These are phyloP conservation scores for Anagrus nilaparvatae DNA, from an alignment of 1,140 invertebrate species.

Conservation along the genomic window DNA sequence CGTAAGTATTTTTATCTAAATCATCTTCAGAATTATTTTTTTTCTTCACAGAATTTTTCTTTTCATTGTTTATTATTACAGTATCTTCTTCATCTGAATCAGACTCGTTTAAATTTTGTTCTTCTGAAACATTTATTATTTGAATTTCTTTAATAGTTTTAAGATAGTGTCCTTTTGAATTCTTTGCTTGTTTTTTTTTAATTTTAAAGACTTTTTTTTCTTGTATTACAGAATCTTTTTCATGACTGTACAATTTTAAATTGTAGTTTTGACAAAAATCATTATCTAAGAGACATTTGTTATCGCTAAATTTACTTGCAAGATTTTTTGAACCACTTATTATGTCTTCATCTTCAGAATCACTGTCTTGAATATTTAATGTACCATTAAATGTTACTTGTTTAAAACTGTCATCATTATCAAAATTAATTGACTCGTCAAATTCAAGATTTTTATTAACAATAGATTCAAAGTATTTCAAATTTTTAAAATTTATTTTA, in stretches of 20 bases:
- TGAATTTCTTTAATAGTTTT: neutral
- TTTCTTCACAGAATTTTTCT: constrained; percentile 7
- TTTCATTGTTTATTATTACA: neutral
- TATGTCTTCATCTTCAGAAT: constrained; percentile 7
- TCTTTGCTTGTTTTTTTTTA: constrained; percentile 2
- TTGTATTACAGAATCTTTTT: constrained; percentile 14
- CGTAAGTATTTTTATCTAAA: neutral
- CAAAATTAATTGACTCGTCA: neutral
- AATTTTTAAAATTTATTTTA: constrained; percentile 22
- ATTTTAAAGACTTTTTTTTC: neutral
- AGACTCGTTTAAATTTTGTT: neutral
- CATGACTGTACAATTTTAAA: constrained; percentile 16
- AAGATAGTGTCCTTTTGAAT: constrained; percentile 11
- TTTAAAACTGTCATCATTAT: constrained; percentile 26
- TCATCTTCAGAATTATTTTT: neutral
- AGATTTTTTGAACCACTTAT: neutral
- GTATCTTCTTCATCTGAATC: constrained; percentile 1
- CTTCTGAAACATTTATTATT: neutral
- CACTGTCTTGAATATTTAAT: constrained; percentile 20
- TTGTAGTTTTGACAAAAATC: constrained; percentile 20
- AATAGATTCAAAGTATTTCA: constrained; percentile 15
- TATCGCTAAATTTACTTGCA: neutral
- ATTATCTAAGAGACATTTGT: constrained; percentile 3
- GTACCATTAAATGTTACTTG: constrained; percentile 25
- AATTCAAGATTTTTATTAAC: neutral